A percentile compares a stretch with the other conserved stretches of the same genome.
Evolutionary conservation across 2,888 invertebrate species (phyloP).

Genomic region (Proisotoma minuta): DNA sequence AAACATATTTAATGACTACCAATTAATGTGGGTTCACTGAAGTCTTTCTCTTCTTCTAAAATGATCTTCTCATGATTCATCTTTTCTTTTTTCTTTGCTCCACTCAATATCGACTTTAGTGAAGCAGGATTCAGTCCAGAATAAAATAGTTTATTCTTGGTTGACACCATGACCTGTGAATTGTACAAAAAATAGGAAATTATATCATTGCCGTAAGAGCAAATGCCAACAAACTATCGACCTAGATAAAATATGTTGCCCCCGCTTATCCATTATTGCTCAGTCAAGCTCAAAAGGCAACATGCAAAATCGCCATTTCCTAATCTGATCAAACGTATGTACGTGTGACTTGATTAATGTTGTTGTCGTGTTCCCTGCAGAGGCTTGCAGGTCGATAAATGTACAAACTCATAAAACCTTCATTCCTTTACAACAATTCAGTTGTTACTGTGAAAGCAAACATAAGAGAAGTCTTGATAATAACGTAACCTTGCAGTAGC

Average conservation of each 20-base stretch:
- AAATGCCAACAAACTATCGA: background rate
- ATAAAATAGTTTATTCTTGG: conserved; percentile 44
- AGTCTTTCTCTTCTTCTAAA: conserved; percentile 49
- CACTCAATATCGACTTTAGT: conserved; percentile 36
- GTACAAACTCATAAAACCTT: too few relatives aligned
- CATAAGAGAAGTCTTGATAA: too few relatives aligned
- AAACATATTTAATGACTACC: too few relatives aligned
- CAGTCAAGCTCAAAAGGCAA: background rate
- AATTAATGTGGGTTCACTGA: conserved; percentile 61
- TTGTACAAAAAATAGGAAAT: conserved; percentile 5
- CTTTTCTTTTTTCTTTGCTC: conserved; percentile 29
- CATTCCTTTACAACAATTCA: too few relatives aligned
- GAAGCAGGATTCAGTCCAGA: conserved; percentile 44
- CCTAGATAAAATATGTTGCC: background rate
- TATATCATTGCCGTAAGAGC: background rate
- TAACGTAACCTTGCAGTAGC: too few relatives aligned
- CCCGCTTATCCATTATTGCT: background rate
- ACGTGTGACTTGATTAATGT: conserved; percentile 3
- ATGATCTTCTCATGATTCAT: conserved; percentile 18
- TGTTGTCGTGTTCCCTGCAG: too few relatives aligned
- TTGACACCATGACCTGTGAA: conserved; percentile 43
- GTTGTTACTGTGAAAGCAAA: too few relatives aligned
- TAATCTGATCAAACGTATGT: background rate
- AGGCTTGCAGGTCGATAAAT: too few relatives aligned
- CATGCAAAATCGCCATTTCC: background rate